Conservation (phyloP, 92 coral and sea anemone species). For the Umimayanthus kanabou region DNA sequence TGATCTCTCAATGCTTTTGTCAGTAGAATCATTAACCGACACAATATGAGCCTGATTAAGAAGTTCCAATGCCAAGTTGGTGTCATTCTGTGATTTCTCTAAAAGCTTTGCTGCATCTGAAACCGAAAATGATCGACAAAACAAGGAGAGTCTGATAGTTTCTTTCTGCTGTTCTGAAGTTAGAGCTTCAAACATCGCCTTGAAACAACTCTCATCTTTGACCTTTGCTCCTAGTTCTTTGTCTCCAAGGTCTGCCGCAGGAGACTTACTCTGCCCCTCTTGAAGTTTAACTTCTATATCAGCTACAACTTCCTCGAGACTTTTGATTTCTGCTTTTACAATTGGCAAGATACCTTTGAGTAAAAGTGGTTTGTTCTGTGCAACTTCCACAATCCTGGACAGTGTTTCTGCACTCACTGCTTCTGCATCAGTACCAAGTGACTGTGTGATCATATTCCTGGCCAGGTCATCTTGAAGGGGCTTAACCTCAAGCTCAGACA, state of each 20-base stretch:
- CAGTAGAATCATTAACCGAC: slow-evolving; percentile 30
- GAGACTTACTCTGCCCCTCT: not conserved
- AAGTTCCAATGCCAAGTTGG: slow-evolving; percentile 56
- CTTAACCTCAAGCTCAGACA: slow-evolving; percentile 46
- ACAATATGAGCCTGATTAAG: slow-evolving; percentile 47
- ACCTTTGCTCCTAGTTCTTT: not conserved
- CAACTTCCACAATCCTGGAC: slow-evolving; percentile 41
- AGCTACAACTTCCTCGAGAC: slow-evolving; percentile 12
- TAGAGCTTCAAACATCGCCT: slow-evolving; percentile 55
- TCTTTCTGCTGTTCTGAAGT: slow-evolving; percentile 56
- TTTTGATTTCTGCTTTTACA: slow-evolving; percentile 25
- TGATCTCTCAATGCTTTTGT: slow-evolving; percentile 40
- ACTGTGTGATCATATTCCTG: slow-evolving; percentile 27
- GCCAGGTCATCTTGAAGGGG: slow-evolving; percentile 35
- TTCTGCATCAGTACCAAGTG: slow-evolving; percentile 32
- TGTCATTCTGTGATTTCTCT: slow-evolving; percentile 32
- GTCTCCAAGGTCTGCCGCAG: not conserved
- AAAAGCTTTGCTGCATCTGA: slow-evolving; percentile 60
- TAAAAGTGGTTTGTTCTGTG: slow-evolving; percentile 56
- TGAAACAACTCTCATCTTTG: slow-evolving; percentile 39
- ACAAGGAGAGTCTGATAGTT: slow-evolving; percentile 68
- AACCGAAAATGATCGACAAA: slow-evolving; percentile 60
- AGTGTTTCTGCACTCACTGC: slow-evolving; percentile 15
- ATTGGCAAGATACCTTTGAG: slow-evolving; percentile 51
- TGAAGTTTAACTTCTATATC: slow-evolving; percentile 21